phyloP scores from a whole-genome alignment of 2,888 invertebrate genomes.

The Lysandra coridon region DNA sequence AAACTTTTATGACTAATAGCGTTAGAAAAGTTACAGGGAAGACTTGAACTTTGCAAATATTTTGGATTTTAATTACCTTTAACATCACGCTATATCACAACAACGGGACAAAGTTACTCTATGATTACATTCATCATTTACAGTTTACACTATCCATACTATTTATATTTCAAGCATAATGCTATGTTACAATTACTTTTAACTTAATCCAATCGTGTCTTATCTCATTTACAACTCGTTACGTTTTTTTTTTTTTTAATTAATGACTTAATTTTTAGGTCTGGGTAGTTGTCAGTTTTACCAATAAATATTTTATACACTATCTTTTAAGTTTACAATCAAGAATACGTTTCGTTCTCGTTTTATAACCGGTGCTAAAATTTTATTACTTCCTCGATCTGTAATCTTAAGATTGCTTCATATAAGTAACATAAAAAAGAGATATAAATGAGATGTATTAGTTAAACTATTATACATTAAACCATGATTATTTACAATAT shows the following conservation, averaged over 20 bases:
- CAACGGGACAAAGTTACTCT: conserved; percentile 26
- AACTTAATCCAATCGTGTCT: background rate
- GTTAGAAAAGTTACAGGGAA: conserved; percentile 63
- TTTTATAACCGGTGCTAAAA: background rate
- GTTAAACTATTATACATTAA: background rate
- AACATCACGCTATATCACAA: conserved; percentile 36
- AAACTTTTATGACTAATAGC: conserved; percentile 48
- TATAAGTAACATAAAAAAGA: background rate
- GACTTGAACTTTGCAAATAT: conserved; percentile 64
- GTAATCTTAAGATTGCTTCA: background rate
- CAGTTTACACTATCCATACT: background rate
- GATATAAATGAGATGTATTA: background rate
- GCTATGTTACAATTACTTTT: background rate
- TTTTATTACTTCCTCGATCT: background rate
- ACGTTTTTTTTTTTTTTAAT: background rate
- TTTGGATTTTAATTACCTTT: conserved; percentile 44
- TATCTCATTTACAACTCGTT: background rate
- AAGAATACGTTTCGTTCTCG: background rate
- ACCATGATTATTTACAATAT: conserved; percentile 59
- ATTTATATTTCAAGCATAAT: conserved; percentile 5
- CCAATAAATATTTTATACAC: background rate
- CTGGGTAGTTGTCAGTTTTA: background rate
- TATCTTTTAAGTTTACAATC: background rate
- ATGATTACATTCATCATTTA: conserved; percentile 24
- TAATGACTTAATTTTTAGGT: background rate